phyloP scores from a whole-genome alignment of 2,113 vertebrate species.

The Rhinoptilus africanus region DNA sequence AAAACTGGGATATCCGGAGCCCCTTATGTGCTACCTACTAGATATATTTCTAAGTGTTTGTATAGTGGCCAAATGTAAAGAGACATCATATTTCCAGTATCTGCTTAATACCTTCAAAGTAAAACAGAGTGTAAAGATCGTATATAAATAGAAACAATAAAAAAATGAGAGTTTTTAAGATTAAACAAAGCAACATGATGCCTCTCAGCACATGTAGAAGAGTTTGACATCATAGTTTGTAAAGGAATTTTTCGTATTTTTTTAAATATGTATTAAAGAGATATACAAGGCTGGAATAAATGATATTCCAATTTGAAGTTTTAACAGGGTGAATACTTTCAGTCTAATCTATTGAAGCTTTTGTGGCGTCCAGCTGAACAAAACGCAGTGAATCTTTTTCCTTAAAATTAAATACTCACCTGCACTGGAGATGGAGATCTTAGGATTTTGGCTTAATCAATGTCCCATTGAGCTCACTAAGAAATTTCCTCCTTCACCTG shows the following conservation, averaged over 20 bases:
- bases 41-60: background rate
- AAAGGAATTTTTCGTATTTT: background rate
- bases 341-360: background rate
- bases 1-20: background rate
- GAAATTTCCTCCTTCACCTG: slow-evolving; percentile 10
- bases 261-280: background rate
- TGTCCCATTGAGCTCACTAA: slow-evolving; percentile 39
- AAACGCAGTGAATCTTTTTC: background rate
- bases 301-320: background rate
- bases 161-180: background rate
- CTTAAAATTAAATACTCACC: background rate
- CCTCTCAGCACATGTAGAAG: background rate
- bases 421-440: background rate
- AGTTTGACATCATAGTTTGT: background rate
- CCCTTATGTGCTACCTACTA: too few species aligned
- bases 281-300: background rate
- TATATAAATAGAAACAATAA: background rate
- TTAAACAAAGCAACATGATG: background rate
- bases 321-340: background rate
- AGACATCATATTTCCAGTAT: background rate
- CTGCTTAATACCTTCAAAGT: background rate
- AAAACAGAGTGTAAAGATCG: background rate
- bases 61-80: background rate
- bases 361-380: background rate
- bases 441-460: slow-evolving; percentile 56